These are phyloP conservation scores for Neodiprion virginianus DNA, from an alignment of 1,140 invertebrate genomes.

Conservation along the genomic window DNA sequence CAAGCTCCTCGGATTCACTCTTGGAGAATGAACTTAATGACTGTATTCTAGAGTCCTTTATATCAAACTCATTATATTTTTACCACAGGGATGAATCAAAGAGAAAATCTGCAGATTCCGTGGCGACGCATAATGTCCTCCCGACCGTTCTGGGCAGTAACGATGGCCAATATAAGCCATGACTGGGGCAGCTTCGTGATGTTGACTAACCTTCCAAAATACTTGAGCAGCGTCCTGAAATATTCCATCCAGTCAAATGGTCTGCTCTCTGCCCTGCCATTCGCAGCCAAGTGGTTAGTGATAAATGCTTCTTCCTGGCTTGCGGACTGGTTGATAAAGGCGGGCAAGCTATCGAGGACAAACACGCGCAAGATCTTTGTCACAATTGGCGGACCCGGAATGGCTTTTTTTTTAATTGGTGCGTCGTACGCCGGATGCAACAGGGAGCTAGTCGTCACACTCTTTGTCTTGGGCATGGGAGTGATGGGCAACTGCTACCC, in stretches of 20 bases:
- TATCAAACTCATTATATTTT: no score
- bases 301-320: constrained; percentile 69
- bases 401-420: constrained; percentile 77
- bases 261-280: constrained; percentile 70
- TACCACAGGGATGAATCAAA: constrained; percentile 9
- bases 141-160: constrained; percentile 72
- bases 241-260: constrained; percentile 79
- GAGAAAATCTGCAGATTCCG: constrained; percentile 54
- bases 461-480: constrained; percentile 75
- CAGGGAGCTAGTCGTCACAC: constrained; percentile 64
- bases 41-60: no score
- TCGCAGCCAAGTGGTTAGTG: constrained; percentile 74
- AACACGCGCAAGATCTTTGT: constrained; percentile 74
- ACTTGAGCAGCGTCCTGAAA: constrained; percentile 83
- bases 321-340: constrained; percentile 70
- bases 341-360: constrained; percentile 62
- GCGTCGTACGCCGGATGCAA: constrained; percentile 81
- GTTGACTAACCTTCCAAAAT: constrained; percentile 88
- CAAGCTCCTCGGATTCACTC: no score
- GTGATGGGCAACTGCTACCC: constrained; percentile 76
- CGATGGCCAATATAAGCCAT: constrained; percentile 75
- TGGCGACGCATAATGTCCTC: constrained; percentile 77
- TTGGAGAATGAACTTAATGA: no score
- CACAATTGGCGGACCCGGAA: constrained; percentile 71
- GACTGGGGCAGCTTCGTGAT: constrained; percentile 93